A percentile compares a stretch with the other conserved stretches of the same genome.
Evolutionary conservation across 2,888 invertebrate species (phyloP).

Genomic region (Rotaria macrura): DNA sequence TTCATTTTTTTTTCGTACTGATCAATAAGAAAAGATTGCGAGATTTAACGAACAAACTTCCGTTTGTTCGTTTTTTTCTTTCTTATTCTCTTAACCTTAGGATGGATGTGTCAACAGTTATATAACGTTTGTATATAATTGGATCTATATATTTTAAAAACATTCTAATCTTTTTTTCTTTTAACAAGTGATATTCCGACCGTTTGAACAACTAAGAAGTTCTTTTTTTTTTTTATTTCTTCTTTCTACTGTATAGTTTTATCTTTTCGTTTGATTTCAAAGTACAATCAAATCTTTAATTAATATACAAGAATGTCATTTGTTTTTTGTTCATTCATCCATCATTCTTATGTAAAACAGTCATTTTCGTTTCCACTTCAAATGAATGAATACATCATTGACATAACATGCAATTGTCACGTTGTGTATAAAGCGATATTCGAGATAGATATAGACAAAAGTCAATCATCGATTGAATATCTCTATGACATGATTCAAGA

Average conservation of each 20-base stretch:
- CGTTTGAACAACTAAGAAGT: not conserved
- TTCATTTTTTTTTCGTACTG: not conserved
- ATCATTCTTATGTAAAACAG: slow-evolving; percentile 10
- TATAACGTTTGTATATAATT: not conserved
- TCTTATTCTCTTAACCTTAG: not conserved
- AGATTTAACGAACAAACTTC: not conserved
- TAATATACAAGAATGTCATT: not conserved
- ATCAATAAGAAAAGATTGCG: not conserved
- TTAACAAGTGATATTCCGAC: not conserved
- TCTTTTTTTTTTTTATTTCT: too few relatives aligned
- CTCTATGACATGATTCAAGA: too few relatives aligned
- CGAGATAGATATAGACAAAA: not conserved
- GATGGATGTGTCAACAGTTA: not conserved
- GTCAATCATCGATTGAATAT: not conserved
- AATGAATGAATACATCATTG: slow-evolving; percentile 8
- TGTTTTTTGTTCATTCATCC: not conserved
- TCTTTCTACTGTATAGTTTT: too few relatives aligned
- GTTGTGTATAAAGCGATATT: not conserved
- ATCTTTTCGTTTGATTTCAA: not conserved
- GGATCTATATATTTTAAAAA: not conserved
- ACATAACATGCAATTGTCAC: not conserved
- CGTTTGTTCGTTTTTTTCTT: not conserved
- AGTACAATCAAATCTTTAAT: not conserved
- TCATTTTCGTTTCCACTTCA: slow-evolving; percentile 15
- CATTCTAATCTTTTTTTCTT: not conserved